A percentile compares a stretch with the other conserved stretches of the same genome.
Evolutionary conservation across 2,888 invertebrate species (phyloP).

Genomic region (Palloptera scutellata): DNA sequence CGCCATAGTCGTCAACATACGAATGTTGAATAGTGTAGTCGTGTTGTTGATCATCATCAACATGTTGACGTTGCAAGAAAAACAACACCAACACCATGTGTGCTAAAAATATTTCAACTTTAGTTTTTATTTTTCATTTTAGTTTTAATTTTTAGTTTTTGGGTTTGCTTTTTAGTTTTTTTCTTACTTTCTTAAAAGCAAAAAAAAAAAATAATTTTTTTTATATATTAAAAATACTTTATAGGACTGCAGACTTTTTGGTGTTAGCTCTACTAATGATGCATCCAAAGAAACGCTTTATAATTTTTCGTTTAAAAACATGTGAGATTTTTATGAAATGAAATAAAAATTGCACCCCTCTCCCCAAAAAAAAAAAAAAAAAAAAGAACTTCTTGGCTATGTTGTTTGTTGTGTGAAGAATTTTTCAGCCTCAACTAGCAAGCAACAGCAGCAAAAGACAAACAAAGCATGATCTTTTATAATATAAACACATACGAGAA

Average conservation of each 20-base stretch:
- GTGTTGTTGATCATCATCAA: slow-evolving; percentile 10
- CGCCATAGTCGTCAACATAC: background rate
- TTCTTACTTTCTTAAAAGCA: background rate
- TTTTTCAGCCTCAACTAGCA: slow-evolving; percentile 41
- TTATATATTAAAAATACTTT: slow-evolving; percentile 9
- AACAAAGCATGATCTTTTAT: slow-evolving; percentile 36
- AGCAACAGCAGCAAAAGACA: slow-evolving; percentile 29
- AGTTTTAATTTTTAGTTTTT: slow-evolving; percentile 17
- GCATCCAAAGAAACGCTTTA: slow-evolving; percentile 63
- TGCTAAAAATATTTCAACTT: slow-evolving; percentile 50
- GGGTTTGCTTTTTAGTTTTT: background rate
- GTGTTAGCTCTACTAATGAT: slow-evolving; percentile 63
- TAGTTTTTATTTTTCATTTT: background rate
- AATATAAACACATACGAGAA: background rate
- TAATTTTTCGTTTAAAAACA: slow-evolving; percentile 57
- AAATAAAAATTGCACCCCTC: too few relatives aligned
- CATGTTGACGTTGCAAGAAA: slow-evolving; percentile 12
- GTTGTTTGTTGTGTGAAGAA: slow-evolving; percentile 39
- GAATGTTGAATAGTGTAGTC: background rate
- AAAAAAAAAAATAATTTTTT: slow-evolving; percentile 12
- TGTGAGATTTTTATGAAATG: slow-evolving; percentile 16
- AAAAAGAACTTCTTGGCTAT: background rate
- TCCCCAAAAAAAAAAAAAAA: background rate
- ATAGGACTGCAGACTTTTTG: slow-evolving; percentile 45
- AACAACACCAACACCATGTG: slow-evolving; percentile 40